Conservation (phyloP, 2,113 vertebrate species). For the Scopus umbretta region DNA sequence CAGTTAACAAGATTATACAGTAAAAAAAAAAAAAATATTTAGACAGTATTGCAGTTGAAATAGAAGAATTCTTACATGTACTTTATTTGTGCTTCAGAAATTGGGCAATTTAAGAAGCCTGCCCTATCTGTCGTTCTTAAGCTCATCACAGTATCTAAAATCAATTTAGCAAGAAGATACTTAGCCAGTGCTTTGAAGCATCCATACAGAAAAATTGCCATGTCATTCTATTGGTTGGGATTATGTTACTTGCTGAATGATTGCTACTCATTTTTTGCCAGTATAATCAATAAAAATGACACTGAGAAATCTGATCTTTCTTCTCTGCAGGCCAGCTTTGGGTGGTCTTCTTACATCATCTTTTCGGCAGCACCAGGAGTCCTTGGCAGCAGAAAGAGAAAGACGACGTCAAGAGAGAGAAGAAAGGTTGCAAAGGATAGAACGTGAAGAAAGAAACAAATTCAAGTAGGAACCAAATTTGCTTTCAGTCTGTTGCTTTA, state of each 20-base stretch:
- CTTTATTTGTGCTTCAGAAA: not conserved
- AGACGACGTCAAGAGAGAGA: constrained; percentile 88
- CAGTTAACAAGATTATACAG: not conserved
- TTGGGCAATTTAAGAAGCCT: not conserved
- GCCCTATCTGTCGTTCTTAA: not conserved
- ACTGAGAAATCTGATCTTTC: constrained; percentile 23
- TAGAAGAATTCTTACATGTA: not conserved
- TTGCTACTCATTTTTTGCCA: constrained; percentile 20
- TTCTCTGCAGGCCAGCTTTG: constrained; percentile 73
- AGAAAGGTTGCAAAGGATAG: constrained; percentile 92
- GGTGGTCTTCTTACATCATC: constrained; percentile 90
- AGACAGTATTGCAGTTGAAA: not conserved
- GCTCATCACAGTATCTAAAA: not conserved
- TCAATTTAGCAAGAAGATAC: not conserved
- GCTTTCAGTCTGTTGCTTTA: not conserved
- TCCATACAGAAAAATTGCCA: not conserved
- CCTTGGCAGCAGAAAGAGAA: constrained; percentile 90
- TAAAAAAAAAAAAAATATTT: not conserved
- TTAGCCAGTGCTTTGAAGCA: not conserved
- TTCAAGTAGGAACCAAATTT: constrained; percentile 81
- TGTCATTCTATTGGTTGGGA: not conserved
- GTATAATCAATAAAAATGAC: constrained; percentile 45
- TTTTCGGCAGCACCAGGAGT: constrained; percentile 94
- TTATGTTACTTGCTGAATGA: not conserved
- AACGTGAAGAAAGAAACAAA: constrained; percentile 91